These are phyloP conservation scores for Hemiprocne comata DNA, from an alignment of 2,113 vertebrate genomes.

Conservation along the genomic window DNA sequence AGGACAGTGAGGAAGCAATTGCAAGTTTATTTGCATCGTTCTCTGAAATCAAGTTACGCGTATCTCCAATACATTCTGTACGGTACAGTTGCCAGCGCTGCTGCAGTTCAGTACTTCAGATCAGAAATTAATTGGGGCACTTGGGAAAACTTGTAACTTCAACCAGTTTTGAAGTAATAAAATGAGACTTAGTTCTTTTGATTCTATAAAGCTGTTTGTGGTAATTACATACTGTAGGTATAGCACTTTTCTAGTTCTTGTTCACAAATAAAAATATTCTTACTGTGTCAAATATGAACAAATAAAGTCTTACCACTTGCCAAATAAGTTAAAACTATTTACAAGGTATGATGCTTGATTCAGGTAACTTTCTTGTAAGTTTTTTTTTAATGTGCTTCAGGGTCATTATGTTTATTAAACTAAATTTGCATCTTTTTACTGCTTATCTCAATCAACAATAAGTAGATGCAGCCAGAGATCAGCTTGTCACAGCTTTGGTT, in stretches of 20 bases:
- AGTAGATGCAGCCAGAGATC: not conserved
- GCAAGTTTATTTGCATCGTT: not conserved
- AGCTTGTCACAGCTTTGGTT: not conserved
- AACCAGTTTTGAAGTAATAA: not conserved
- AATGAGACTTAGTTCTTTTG: not conserved
- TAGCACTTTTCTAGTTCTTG: not conserved
- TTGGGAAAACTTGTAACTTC: not conserved
- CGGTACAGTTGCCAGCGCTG: not conserved
- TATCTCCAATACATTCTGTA: not conserved
- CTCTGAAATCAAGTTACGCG: not conserved
- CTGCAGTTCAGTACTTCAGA: not conserved
- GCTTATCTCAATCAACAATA: not conserved
- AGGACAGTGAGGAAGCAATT: not conserved
- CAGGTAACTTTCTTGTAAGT: not conserved
- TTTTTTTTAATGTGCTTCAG: not conserved
- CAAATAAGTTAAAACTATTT: not conserved
- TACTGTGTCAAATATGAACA: not conserved
- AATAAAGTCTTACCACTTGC: not conserved
- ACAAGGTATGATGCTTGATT: not conserved
- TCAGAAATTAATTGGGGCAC: not conserved
- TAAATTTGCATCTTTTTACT: not conserved
- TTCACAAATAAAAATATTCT: not conserved
- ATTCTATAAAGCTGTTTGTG: not conserved
- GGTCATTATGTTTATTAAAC: not conserved
- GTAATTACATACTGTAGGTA: not conserved